phyloP scores from a whole-genome alignment of 2,113 vertebrate species.

The Chamaetylas fuelleborni region DNA sequence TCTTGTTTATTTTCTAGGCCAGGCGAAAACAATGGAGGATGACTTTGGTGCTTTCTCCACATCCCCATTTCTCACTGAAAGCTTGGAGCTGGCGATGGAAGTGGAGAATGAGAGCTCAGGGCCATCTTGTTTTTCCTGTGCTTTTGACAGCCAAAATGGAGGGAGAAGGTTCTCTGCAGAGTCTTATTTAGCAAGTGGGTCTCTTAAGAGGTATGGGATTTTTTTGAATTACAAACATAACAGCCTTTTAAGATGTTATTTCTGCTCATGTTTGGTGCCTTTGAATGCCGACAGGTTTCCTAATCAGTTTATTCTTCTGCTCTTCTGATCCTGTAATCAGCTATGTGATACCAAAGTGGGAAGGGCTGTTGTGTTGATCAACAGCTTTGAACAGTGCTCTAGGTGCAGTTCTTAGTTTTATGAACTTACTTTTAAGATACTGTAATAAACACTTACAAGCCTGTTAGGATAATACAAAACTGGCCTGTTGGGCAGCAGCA shows the following conservation, averaged over 20 bases:
- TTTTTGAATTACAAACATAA: not conserved
- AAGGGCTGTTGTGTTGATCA: not conserved
- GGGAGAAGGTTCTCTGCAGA: constrained; percentile 75
- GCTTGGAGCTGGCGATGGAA: constrained; percentile 73
- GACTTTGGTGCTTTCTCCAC: constrained; percentile 72
- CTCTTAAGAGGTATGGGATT: constrained; percentile 84
- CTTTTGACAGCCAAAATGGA: constrained; percentile 69
- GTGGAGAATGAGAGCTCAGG: constrained; percentile 66
- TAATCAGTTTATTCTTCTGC: not conserved
- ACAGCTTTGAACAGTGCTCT: not conserved
- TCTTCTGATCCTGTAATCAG: not conserved
- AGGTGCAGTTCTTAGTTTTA: not conserved
- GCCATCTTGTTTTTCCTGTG: constrained; percentile 84
- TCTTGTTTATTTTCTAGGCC: not conserved
- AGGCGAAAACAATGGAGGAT: constrained; percentile 76
- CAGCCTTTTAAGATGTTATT: not conserved
- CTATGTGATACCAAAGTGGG: not conserved
- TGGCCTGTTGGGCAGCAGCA: not conserved
- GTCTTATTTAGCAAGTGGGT: constrained; percentile 83
- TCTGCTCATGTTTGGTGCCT: not conserved
- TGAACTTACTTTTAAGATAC: not conserved
- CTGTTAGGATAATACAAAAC: not conserved
- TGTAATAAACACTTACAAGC: not conserved
- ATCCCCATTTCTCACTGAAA: constrained; percentile 74
- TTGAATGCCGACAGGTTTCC: not conserved